Percentiles rank a stretch among this genome's conserved stretches.
Conservation (phyloP, 2,797 vertebrate genomes). For the Platyrinchus mystaceus region DNA sequence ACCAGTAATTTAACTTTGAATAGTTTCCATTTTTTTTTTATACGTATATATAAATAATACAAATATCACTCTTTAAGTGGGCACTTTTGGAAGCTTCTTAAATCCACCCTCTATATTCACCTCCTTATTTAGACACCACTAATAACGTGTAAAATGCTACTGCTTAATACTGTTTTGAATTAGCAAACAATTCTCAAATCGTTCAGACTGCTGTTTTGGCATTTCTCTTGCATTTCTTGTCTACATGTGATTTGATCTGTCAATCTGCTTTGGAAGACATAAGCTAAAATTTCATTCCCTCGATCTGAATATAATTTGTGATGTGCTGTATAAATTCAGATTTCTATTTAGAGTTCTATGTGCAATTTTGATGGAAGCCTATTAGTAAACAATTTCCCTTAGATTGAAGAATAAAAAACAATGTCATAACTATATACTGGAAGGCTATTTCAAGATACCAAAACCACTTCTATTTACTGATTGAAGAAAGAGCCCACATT, state of each 20-base stretch:
- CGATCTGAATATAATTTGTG: constrained; percentile 19
- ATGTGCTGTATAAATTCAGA: background rate
- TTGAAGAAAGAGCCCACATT: constrained; percentile 73
- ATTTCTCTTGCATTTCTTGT: background rate
- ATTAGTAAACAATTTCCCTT: constrained; percentile 54
- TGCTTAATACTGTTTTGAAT: background rate
- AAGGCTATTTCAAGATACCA: constrained; percentile 73
- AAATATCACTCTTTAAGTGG: background rate
- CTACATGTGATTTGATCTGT: constrained; percentile 26
- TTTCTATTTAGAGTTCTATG: background rate
- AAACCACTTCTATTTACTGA: constrained; percentile 72
- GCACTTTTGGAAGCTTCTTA: background rate
- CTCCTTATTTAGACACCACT: background rate
- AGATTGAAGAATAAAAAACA: constrained; percentile 66
- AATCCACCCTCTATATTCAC: background rate
- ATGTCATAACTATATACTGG: constrained; percentile 65
- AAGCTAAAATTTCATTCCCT: constrained; percentile 22
- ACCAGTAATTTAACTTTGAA: background rate
- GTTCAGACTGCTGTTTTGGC: constrained; percentile 8
- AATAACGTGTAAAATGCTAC: background rate
- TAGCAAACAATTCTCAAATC: constrained; percentile 9
- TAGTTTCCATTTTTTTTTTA: background rate
- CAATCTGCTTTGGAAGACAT: background rate
- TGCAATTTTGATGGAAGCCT: background rate
- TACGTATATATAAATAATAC: background rate